These are phyloP conservation scores for Tokudaia muenninki DNA, from an alignment of 2,797 vertebrate genomes.

Conservation along the genomic window DNA sequence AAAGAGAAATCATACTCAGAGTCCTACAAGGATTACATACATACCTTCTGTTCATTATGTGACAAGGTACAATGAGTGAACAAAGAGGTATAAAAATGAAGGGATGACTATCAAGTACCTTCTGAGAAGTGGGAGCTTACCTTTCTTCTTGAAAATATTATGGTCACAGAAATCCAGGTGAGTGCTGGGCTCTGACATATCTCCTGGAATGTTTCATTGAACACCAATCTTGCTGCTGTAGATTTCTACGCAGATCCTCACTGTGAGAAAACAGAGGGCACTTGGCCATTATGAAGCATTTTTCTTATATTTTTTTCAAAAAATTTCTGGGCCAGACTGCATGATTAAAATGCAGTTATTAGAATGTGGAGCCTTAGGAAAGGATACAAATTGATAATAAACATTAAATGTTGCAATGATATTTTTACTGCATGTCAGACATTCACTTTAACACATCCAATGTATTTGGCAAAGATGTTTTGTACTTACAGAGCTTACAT, in stretches of 20 bases:
- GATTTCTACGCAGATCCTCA: not conserved
- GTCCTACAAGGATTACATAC: fast-evolving
- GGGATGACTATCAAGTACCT: not conserved
- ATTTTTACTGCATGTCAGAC: not conserved
- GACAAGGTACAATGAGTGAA: not conserved
- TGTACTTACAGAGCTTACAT: not conserved
- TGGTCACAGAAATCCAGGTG: not conserved
- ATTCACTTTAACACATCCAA: not conserved
- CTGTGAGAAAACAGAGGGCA: not conserved
- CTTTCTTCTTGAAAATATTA: not conserved
- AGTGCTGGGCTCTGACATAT: fast-evolving
- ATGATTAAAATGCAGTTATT: not conserved
- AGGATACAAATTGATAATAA: not conserved
- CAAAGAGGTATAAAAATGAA: not conserved
- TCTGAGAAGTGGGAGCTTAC: not conserved
- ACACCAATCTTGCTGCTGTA: fast-evolving
- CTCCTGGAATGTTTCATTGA: not conserved
- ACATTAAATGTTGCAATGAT: not conserved
- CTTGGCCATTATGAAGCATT: fast-evolving
- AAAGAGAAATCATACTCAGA: not conserved
- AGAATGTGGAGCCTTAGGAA: not conserved
- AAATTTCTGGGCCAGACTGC: not conserved
- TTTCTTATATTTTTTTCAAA: not conserved
- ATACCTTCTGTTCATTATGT: not conserved
- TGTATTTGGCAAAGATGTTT: not conserved